Evolutionary conservation across 2,797 vertebrate genomes (phyloP), one percentile per base, ranked within the genome.

Genomic region (Gadopsis bispinosus): DNA sequence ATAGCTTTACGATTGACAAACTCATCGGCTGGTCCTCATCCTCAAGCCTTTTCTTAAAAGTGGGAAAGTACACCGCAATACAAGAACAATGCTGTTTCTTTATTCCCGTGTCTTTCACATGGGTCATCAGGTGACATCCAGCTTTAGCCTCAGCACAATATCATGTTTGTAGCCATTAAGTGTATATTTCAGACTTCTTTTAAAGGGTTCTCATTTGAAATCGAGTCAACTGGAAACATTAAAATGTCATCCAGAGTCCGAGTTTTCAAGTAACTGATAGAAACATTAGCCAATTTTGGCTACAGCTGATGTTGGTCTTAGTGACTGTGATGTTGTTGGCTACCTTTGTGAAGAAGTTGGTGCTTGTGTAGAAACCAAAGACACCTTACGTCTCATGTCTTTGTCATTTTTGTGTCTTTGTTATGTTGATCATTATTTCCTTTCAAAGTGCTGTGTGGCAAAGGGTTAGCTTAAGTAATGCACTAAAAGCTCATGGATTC

Each of bases 391-490:
- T 41, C 11, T 31, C 16, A 17, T 16, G 4, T 5, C 31, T 45
- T 66, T 41, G 54, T 37, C 0, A 16, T 66, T 31, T 47, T 22
- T 19, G 2, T 26, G 4, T 59, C 51, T 48, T 48, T 53, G 8
- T n/a, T 29, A 19, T 56, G 22, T 35, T 64, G 20, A 22, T 45
- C 6, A n/a, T 20, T 77, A 22, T 70, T 14, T 68, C 33, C 33
- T 20, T 39, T 65, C n/a, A 59, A 7, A 22, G 41, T 51, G 50
- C 70, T 39, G 19, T 31, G 14, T 51, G 56, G 39, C 39, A 56
- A 67, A 65, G 9, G 47, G 56, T 67, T 19, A 50, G 37, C 41
- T 68, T 41, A 13, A 78, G 51, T 63, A 64, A 72, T 50, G n/a
- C 51, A 50, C 7, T 70, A 37, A 50, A 72, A 75, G 63, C 56